A percentile compares a stretch with the other conserved stretches of the same genome.
phyloP scores from a whole-genome alignment of 2,888 invertebrate species.

The Epinotia ramella region DNA sequence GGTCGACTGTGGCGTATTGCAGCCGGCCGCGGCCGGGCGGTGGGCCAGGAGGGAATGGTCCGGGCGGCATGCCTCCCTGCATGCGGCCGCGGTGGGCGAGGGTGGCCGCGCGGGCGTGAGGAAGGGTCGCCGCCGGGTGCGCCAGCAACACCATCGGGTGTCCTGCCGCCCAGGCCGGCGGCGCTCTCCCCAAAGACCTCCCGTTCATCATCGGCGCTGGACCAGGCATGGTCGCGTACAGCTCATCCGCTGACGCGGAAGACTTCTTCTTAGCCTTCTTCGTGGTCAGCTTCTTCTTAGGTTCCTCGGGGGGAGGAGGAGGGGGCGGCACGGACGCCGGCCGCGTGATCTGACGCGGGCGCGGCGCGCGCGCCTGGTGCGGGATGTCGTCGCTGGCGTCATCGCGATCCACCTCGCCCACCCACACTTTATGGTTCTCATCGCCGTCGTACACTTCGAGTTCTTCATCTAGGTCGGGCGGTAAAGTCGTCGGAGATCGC shows the following conservation, averaged over 20 bases:
- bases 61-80: conserved; percentile 84
- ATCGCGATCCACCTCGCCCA: conserved; percentile 91
- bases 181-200: conserved; percentile 76
- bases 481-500: conserved; percentile 74
- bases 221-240: conserved; percentile 85
- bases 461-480: conserved; percentile 87
- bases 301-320: conserved; percentile 89
- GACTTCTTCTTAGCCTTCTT: conserved; percentile 85
- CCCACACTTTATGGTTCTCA: conserved; percentile 98
- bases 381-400: conserved; percentile 89
- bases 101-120: conserved; percentile 78
- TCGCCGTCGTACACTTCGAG: conserved; percentile 95
- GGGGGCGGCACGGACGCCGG: conserved; percentile 94
- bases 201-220: conserved; percentile 78
- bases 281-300: conserved; percentile 85
- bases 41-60: conserved; percentile 74
- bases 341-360: conserved; percentile 92
- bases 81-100: conserved; percentile 85
- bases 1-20: conserved; percentile 87
- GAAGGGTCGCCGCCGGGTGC: conserved; percentile 77
- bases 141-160: conserved; percentile 82
- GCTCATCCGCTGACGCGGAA: conserved; percentile 85
- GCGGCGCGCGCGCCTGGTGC: conserved; percentile 87
- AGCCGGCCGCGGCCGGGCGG: conserved; percentile 74
- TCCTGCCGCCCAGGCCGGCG: conserved; percentile 75